Percentiles rank a stretch among this genome's conserved stretches.
These are phyloP conservation scores for Streptopelia turtur DNA, from an alignment of 2,797 vertebrate species.

Conservation along the genomic window DNA sequence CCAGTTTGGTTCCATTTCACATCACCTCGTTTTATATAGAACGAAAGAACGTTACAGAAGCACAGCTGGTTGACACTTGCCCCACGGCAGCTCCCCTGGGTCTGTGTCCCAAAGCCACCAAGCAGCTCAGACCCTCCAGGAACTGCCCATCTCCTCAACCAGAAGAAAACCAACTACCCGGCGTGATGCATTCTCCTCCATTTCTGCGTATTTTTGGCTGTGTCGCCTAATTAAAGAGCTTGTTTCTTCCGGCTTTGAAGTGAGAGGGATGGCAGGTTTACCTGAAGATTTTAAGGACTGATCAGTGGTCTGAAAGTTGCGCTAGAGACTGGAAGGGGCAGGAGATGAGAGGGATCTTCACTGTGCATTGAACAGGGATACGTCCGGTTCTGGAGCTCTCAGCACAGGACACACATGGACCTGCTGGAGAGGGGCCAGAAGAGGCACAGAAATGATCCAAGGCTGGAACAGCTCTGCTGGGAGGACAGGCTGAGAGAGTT, in stretches of 20 bases:
- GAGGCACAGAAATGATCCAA: too few species aligned
- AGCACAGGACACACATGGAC: too few species aligned
- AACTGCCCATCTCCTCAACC: neutral
- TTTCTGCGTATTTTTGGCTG: neutral
- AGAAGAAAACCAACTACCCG: neutral
- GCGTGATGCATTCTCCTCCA: too few species aligned
- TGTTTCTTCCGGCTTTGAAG: neutral
- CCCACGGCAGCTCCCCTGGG: too few species aligned
- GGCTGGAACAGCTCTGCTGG: too few species aligned
- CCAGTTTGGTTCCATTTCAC: neutral
- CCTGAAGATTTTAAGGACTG: neutral
- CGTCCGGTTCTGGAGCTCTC: too few species aligned
- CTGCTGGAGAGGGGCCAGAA: too few species aligned
- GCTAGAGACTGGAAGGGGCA: neutral
- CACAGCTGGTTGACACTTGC: rapidly evolving
- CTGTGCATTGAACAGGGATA: neutral
- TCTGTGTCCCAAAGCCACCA: neutral
- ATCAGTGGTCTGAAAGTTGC: neutral
- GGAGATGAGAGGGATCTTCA: neutral
- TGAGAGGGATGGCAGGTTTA: neutral
- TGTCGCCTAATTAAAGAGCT: neutral
- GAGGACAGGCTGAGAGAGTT: too few species aligned
- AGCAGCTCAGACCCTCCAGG: neutral
- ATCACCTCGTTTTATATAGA: neutral
- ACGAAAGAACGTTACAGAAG: rapidly evolving